phyloP scores from a whole-genome alignment of 2,888 invertebrate genomes.

The Uropetala carovei region DNA sequence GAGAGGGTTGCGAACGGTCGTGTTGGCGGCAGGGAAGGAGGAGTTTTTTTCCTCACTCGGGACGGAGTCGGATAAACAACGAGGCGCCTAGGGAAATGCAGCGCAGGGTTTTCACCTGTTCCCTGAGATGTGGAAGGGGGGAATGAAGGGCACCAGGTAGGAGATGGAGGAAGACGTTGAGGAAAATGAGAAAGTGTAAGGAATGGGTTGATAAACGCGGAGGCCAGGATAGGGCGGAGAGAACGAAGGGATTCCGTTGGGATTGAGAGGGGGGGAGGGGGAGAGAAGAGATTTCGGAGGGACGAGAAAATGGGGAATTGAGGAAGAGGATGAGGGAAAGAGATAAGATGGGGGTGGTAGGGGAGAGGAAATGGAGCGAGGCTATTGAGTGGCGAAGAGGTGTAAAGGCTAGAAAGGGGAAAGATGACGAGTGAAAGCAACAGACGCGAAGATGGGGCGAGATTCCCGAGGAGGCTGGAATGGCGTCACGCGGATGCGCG shows the following conservation, averaged over 20 bases:
- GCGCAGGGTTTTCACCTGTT: slow-evolving; percentile 43
- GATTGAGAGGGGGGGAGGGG: too few relatives aligned
- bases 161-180: neutral
- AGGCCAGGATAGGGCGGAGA: slow-evolving; percentile 2
- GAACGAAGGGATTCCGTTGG: neutral
- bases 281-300: neutral
- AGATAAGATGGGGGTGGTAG: neutral
- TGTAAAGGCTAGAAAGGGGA: neutral
- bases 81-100: slow-evolving; percentile 54
- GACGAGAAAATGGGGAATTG: neutral
- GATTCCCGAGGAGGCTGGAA: neutral
- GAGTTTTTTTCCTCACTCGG: neutral
- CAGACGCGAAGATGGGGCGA: neutral
- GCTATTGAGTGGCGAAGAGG: too few relatives aligned
- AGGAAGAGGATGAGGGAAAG: neutral
- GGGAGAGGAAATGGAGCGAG: neutral
- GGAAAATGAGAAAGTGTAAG: slow-evolving; percentile 34
- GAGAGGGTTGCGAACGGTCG: neutral
- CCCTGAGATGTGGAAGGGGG: neutral
- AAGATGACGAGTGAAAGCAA: neutral
- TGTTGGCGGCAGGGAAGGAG: neutral
- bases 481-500: slow-evolving; percentile 3
- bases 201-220: neutral
- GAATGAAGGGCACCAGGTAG: neutral
- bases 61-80: slow-evolving; percentile 44